Conservation (phyloP, 2,888 invertebrate species). For the Spodoptera picta region DNA sequence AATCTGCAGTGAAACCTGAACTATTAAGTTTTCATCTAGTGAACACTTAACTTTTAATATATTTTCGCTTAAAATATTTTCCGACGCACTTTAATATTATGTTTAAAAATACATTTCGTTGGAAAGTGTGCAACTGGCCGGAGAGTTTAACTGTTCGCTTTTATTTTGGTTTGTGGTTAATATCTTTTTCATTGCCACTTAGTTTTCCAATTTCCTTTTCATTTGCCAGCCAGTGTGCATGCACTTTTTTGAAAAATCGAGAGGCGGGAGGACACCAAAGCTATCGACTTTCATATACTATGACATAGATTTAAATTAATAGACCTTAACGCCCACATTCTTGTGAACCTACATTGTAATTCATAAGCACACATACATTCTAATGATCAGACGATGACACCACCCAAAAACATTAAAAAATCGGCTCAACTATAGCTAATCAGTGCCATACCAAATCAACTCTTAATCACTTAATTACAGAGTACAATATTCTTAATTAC, state of each 20-base stretch:
- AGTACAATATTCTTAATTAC: conserved; percentile 30
- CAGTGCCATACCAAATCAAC: background rate
- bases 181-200: conserved; percentile 16
- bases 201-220: conserved; percentile 30
- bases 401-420: background rate
- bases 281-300: too few species aligned
- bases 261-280: background rate
- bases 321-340: too few species aligned
- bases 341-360: too few species aligned
- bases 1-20: conserved; percentile 64
- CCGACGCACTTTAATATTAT: conserved; percentile 39
- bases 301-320: too few species aligned
- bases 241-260: background rate
- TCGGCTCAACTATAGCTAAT: conserved; percentile 5
- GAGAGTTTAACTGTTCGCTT: conserved; percentile 26
- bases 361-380: too few species aligned
- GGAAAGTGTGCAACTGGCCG: background rate
- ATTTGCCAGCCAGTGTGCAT: conserved; percentile 4
- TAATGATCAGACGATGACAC: too few species aligned
- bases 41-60: conserved; percentile 51
- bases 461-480: conserved; percentile 27
- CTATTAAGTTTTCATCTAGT: conserved; percentile 63
- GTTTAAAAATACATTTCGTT: conserved; percentile 28
- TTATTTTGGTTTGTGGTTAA: conserved; percentile 29
- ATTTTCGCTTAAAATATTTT: conserved; percentile 46